Percentiles rank a stretch among this genome's conserved stretches.
Evolutionary conservation across 2,888 invertebrate species (phyloP).

Genomic region (Dicycla oo): DNA sequence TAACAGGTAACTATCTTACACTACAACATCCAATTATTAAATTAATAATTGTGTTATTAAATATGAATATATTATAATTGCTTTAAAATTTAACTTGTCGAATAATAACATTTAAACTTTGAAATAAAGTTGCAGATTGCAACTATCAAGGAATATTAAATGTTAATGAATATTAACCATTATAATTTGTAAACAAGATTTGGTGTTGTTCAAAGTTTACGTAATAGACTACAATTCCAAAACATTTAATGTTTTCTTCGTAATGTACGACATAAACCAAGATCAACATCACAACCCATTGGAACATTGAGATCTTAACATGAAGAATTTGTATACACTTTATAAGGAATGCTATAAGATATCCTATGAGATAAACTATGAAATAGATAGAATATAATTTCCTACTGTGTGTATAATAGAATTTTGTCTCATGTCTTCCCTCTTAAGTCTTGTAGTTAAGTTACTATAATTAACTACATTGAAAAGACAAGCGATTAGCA

Average conservation of each 20-base stretch:
- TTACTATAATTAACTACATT: constrained; percentile 63
- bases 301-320: constrained; percentile 60
- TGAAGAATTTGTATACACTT: constrained; percentile 56
- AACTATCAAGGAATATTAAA: constrained; percentile 48
- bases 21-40: constrained; percentile 47
- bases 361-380: constrained; percentile 63
- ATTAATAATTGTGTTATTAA: constrained; percentile 47
- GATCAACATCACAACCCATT: constrained; percentile 61
- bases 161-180: constrained; percentile 47
- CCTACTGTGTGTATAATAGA: constrained; percentile 65
- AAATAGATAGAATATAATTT: constrained; percentile 65
- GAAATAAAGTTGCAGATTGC: constrained; percentile 43
- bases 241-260: constrained; percentile 50
- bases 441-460: constrained; percentile 66
- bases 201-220: constrained; percentile 28
- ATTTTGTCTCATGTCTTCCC: constrained; percentile 64
- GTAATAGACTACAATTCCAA: constrained; percentile 31
- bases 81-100: constrained; percentile 37
- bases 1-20: constrained; percentile 32
- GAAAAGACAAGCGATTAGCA: constrained; percentile 67
- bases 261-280: constrained; percentile 36
- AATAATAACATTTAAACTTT: constrained; percentile 48
- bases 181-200: constrained; percentile 53
- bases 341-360: constrained; percentile 58
- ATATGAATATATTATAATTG: constrained; percentile 50